Evolutionary conservation across 2,797 vertebrate species (phyloP), one percentile per base, ranked within the genome.

Genomic region (Pipistrellus kuhlii): DNA sequence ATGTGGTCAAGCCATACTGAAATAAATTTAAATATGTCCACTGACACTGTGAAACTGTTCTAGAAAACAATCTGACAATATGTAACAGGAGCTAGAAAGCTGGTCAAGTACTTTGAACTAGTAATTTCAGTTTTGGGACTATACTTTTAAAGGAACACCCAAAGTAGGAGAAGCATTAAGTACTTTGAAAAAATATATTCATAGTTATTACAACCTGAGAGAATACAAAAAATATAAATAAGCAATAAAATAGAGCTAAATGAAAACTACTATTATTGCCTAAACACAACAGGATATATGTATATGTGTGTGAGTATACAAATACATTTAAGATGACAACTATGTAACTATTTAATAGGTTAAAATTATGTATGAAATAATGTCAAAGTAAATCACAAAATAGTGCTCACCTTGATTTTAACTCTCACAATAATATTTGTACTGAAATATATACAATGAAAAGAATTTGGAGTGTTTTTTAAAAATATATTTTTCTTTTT

Each of bases 11-110:
- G 46, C 32, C n/a, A 71, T 53, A 76, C 27, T 32, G 53, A 81
- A 95, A 89, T 38, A 85, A 84, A 73, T 15, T 53, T 78, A 93
- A 90, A 76, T n/a, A 84, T 73, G n/a, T 93, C 69, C 13, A 83
- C n/a, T 82, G 25, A 88, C 59, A 96, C 10, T 72, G 25, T 76
- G 53, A 80, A 75, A 53, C 48, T 90, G 4, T 72, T 73, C 46
- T 51, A 94, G 55, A 91, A 20, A 88, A 92, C 30, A 91, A 30
- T 72, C 78, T 82, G 30, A 86, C 44, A 84, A 48, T 35, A 75
- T 48, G 2, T 14, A 92, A 80, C 9, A 91, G 30, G 21, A 77
- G 21, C 8, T 48, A 77, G 32, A 41, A 71, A 86, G 8, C 77
- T 48, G 78, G 27, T 64, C 38, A 81, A 66, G 17, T 46, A 72